Percentiles rank a stretch among this genome's conserved stretches.
These are phyloP conservation scores for Tetragonula clypearis DNA, from an alignment of 1,140 invertebrate species.

Conservation along the genomic window DNA sequence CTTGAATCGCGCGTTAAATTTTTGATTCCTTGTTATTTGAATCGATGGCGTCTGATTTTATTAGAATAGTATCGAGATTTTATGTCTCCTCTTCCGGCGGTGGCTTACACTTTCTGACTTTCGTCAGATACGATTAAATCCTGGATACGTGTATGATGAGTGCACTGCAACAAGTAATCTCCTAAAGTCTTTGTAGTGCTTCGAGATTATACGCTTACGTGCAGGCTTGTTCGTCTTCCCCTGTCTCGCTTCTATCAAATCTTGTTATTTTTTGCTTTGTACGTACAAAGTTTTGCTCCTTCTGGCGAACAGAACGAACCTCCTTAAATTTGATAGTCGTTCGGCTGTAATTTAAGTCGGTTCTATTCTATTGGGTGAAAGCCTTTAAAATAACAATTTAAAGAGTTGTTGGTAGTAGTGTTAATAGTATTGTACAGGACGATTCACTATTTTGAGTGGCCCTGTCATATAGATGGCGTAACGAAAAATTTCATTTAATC, in stretches of 20 bases:
- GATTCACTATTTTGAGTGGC: too few species aligned
- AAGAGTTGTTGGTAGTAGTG: too few species aligned
- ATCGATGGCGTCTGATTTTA: not conserved
- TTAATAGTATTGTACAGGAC: too few species aligned
- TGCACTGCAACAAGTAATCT: constrained; percentile 47
- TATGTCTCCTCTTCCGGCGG: not conserved
- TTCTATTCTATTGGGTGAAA: not conserved
- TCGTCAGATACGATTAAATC: constrained; percentile 38
- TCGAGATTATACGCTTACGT: constrained; percentile 42
- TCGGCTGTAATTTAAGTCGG: not conserved
- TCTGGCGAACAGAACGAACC: not conserved
- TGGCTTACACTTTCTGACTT: constrained; percentile 10
- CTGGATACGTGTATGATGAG: constrained; percentile 9
- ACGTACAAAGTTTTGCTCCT: not conserved
- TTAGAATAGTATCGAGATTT: too few species aligned
- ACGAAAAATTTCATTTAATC: not conserved
- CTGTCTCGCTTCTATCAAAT: not conserved
- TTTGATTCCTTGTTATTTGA: not conserved
- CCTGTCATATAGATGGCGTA: too few species aligned
- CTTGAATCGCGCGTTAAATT: not conserved
- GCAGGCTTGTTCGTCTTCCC: constrained; percentile 2
- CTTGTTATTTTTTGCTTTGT: not conserved
- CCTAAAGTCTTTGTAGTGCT: constrained; percentile 44
- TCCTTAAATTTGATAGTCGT: not conserved
- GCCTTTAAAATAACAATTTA: not conserved